These are phyloP conservation scores for Andrena camellia DNA, from an alignment of 2,888 invertebrate genomes.

Conservation along the genomic window DNA sequence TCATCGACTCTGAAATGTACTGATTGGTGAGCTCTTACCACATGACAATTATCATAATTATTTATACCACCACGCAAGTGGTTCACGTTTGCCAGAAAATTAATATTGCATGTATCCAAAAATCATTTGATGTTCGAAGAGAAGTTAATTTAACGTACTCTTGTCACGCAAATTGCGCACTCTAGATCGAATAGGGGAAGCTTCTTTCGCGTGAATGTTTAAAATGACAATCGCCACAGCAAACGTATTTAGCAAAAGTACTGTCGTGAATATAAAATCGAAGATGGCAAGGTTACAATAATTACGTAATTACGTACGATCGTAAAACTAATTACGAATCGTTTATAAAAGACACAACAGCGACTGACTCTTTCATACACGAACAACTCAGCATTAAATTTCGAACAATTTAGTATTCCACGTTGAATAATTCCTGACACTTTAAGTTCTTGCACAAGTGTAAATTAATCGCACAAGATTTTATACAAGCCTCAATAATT, in stretches of 20 bases:
- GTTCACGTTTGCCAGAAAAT: not conserved
- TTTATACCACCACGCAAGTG: not conserved
- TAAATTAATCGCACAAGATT: conserved; percentile 57
- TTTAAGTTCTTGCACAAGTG: conserved; percentile 45
- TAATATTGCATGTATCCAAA: not conserved
- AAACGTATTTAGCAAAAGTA: conserved; percentile 28
- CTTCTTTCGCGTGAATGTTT: conserved; percentile 1
- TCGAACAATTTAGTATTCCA: not conserved
- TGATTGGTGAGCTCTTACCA: not conserved
- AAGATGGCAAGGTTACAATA: not conserved
- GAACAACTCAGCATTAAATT: not conserved
- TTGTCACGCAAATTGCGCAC: not conserved
- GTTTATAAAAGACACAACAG: not conserved
- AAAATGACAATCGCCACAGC: conserved; percentile 44
- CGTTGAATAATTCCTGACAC: not conserved
- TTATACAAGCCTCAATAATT: conserved; percentile 12
- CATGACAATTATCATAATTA: not conserved
- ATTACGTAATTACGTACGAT: not conserved
- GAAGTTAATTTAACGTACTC: not conserved
- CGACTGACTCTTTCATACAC: conserved; percentile 29
- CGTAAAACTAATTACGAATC: not conserved
- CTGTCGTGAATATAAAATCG: not conserved
- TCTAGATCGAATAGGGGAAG: not conserved
- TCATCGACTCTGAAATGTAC: not conserved
- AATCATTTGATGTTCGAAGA: not conserved